phyloP scores from a whole-genome alignment of 92 coral and sea anemone genomes.

The Heteractis magnifica region DNA sequence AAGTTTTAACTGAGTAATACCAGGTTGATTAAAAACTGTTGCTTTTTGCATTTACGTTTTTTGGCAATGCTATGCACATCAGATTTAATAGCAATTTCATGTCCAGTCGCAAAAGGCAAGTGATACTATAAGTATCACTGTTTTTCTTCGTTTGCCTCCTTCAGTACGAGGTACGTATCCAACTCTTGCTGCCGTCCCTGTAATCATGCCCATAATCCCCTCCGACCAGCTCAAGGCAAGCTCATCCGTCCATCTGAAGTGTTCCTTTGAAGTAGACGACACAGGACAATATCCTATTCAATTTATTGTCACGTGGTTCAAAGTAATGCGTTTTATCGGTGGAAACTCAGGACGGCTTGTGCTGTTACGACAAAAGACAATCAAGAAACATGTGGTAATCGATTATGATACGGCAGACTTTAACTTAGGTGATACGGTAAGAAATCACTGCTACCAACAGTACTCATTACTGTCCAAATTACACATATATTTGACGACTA shows the following conservation, averaged over 20 bases:
- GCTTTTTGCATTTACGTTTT: no score
- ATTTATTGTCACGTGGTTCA: constrained; percentile 74
- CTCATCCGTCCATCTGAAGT: constrained; percentile 52
- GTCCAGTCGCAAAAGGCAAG: not conserved
- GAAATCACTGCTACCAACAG: constrained; percentile 1
- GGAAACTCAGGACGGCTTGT: constrained; percentile 68
- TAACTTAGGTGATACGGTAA: constrained; percentile 84
- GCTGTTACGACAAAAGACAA: constrained; percentile 48
- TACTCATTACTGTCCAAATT: not conserved
- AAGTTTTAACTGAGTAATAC: no score
- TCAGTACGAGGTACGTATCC: constrained; percentile 68
- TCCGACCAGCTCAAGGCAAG: constrained; percentile 50
- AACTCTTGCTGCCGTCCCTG: constrained; percentile 45
- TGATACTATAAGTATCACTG: not conserved
- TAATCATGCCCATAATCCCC: constrained; percentile 48
- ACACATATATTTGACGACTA: not conserved
- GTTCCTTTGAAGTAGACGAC: constrained; percentile 52
- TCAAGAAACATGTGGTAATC: constrained; percentile 29
- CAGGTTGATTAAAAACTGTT: no score
- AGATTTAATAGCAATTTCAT: constrained; percentile 8
- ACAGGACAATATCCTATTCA: constrained; percentile 46
- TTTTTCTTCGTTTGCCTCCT: not conserved
- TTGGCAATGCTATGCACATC: no score
- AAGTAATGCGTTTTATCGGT: constrained; percentile 60
- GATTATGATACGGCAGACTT: constrained; percentile 53